Base-by-base conservation (phyloP, 2,113 vertebrate genomes). In the Solea solea region DNA sequence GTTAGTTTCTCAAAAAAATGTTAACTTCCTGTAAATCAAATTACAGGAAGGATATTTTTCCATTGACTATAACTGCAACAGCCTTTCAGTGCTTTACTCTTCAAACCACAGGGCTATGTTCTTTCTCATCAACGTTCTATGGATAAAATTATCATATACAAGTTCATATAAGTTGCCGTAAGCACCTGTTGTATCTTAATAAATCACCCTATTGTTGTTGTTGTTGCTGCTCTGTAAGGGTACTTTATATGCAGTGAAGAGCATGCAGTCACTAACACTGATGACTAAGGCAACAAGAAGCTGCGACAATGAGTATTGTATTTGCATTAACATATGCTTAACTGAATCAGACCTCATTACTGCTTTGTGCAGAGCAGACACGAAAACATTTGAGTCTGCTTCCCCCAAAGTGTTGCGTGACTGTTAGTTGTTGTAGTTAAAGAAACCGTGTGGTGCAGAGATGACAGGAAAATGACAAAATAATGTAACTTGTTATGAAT, bases 271-370 rank as follows among this genome's bases (percentile, higher is more conserved):
- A 16, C 46, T 50, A 3, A 59, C 50, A 45, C 16, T 28, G 34
- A 72, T 52, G 45, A 74, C 53, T 70, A 59, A 66, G 44, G 9
- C 64, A 51, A 21, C n/a, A 74, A 54, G 5, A 58, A 45, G 53
- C 41, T 63, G 16, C 42, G 12, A 59, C 61, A 69, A 48, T 42
- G 56, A 34, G 28, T 10, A 64, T 60, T 70, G 60, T 50, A 15
- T 76, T 83, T 76, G n/a, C 40, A 51, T 61, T 63, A 71, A 50
- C 45, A 57, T 25, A 59, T 34, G 10, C 48, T 74, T 40, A 12
- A 51, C 25, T 15, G 48, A 58, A 44, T 64, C 42, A 68, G 61
- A 62, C 42, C 51, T 65, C 62, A 60, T 80, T 72, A 65, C 10
- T 65, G 49, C 41, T 67, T 39, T 53, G 41, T 34, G 48, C 52